Conservation (phyloP, 2,797 vertebrate genomes). For the Scarus forsteni region DNA sequence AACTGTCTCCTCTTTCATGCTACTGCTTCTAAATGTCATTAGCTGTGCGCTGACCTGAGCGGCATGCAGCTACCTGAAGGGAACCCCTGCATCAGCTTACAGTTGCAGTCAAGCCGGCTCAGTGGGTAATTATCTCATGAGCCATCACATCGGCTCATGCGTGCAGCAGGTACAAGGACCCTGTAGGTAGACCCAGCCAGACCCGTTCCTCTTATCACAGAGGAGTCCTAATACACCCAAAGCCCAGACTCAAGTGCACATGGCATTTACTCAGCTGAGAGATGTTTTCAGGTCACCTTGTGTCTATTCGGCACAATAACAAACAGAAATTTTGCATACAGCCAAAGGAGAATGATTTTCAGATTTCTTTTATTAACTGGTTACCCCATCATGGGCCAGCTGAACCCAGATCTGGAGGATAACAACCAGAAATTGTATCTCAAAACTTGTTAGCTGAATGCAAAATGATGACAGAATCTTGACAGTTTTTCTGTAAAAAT, state of each 20-base stretch:
- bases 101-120: constrained; percentile 67
- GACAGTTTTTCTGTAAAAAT: no score
- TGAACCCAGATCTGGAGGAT: constrained; percentile 30
- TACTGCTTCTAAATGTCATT: constrained; percentile 80
- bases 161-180: constrained; percentile 67
- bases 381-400: constrained; percentile 30
- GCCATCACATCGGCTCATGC: constrained; percentile 68
- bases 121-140: constrained; percentile 78
- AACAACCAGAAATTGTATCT: no score
- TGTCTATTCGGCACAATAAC: constrained; percentile 39
- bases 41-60: constrained; percentile 78
- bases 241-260: constrained; percentile 42
- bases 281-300: constrained; percentile 59
- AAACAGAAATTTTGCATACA: constrained; percentile 49
- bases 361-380: constrained; percentile 10
- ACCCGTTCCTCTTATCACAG: constrained; percentile 42
- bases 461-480: no score
- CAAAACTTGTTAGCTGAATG: no score
- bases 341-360: no score
- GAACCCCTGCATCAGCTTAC: constrained; percentile 73
- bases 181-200: constrained; percentile 47
- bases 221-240: constrained; percentile 32
- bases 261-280: constrained; percentile 43
- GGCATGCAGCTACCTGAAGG: constrained; percentile 70
- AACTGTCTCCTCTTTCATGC: constrained; percentile 77